phyloP scores from a whole-genome alignment of 2,113 vertebrate genomes.

The Erythrocebus patas region DNA sequence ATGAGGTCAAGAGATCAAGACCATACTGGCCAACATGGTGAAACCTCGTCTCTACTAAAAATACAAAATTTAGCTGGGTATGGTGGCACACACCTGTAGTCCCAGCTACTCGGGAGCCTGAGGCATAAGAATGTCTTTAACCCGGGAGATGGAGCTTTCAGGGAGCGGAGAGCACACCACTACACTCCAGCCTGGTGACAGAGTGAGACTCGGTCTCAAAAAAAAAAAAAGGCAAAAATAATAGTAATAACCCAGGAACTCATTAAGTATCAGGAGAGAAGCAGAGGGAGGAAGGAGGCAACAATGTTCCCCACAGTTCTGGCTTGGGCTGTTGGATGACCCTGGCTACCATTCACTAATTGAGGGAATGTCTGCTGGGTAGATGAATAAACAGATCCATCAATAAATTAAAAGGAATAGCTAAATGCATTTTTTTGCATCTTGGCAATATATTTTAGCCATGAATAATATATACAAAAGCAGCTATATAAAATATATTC shows the following conservation, averaged over 20 bases:
- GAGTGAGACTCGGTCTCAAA: too few relatives aligned
- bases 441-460: not conserved
- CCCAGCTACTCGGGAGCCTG: too few relatives aligned
- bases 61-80: too few relatives aligned
- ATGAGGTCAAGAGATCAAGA: too few relatives aligned
- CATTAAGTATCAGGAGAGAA: rapidly evolving
- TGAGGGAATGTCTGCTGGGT: not conserved
- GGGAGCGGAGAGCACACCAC: too few relatives aligned
- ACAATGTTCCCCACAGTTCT: not conserved
- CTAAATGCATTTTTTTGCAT: not conserved
- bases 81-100: too few relatives aligned
- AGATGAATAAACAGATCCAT: not conserved
- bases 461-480: not conserved
- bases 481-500: not conserved
- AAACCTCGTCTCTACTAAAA: too few relatives aligned
- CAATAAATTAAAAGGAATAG: not conserved
- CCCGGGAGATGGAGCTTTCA: too few relatives aligned
- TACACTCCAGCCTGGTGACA: too few relatives aligned
- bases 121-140: too few relatives aligned
- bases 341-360: not conserved
- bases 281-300: too few relatives aligned
- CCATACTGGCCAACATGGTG: too few relatives aligned
- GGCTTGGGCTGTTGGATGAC: not conserved
- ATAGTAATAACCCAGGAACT: not conserved
- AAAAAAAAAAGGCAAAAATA: not conserved